Evolutionary conservation across 2,113 vertebrate genomes (phyloP).

Genomic region (Lanius collurio): DNA sequence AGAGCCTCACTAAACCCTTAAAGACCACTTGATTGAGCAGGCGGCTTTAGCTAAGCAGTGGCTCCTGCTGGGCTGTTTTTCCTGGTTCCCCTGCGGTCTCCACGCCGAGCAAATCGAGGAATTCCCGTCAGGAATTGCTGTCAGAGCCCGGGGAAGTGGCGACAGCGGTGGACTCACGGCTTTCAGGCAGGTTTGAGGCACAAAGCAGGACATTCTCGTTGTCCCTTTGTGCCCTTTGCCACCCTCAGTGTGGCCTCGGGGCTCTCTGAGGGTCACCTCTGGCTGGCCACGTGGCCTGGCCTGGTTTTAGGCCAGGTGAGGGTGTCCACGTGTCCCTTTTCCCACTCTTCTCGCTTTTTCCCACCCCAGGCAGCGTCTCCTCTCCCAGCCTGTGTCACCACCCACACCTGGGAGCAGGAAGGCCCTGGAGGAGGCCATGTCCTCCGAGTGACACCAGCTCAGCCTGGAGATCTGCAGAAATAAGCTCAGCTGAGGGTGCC

Average conservation of each 20-base stretch:
- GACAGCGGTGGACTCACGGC: background rate
- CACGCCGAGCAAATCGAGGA: background rate
- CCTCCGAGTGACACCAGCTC: background rate
- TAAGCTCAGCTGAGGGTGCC: background rate
- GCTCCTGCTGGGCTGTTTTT: constrained; percentile 46
- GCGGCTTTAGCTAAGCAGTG: constrained; percentile 34
- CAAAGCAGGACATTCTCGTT: accelerated
- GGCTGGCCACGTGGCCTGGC: background rate
- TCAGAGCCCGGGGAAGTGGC: accelerated
- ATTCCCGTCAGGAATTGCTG: background rate
- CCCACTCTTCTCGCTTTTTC: background rate
- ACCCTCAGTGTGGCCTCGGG: accelerated
- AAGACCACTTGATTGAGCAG: constrained; percentile 27
- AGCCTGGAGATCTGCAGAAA: background rate
- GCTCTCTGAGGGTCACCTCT: background rate
- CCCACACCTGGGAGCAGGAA: background rate
- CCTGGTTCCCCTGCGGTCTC: constrained; percentile 20
- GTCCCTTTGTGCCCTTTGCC: background rate
- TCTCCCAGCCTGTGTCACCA: background rate
- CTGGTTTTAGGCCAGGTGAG: background rate
- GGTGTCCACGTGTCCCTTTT: background rate
- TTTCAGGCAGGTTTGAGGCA: background rate
- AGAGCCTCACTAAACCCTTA: constrained; percentile 51
- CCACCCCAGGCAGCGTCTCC: background rate
- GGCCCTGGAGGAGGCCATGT: background rate